Conservation (phyloP, 2,797 vertebrate genomes). For the Melanotaenia nigrans region DNA sequence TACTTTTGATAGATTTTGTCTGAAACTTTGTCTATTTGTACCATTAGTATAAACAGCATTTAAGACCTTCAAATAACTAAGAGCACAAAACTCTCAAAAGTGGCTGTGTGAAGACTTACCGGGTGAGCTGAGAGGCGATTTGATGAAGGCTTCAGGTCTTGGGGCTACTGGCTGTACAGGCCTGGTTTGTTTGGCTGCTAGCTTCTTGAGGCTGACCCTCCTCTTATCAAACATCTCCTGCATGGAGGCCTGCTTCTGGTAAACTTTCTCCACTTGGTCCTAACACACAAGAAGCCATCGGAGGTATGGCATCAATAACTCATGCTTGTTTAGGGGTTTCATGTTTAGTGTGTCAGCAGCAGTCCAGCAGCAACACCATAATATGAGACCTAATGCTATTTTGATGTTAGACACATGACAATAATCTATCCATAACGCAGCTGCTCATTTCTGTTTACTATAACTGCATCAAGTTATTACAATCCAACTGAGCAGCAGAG, state of each 20-base stretch:
- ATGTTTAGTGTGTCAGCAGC: background rate
- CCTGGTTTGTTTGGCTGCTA: slow-evolving; percentile 95
- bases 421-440: background rate
- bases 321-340: background rate
- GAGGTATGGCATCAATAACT: slow-evolving; percentile 2
- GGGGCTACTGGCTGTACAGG: slow-evolving; percentile 97
- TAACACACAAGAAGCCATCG: slow-evolving; percentile 57
- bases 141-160: slow-evolving; percentile 92
- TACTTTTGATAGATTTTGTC: background rate
- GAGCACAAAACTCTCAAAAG: background rate
- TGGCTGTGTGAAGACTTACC: slow-evolving; percentile 71
- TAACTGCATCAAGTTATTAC: background rate
- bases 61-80: background rate
- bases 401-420: slow-evolving; percentile 1
- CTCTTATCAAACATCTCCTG: slow-evolving; percentile 98
- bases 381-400: background rate
- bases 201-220: slow-evolving; percentile 93
- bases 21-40: background rate
- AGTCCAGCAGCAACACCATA: slow-evolving; percentile 2
- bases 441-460: background rate
- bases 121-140: slow-evolving; percentile 90
- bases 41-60: background rate
- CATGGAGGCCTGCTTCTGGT: slow-evolving; percentile 93
- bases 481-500: background rate
- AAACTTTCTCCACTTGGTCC: slow-evolving; percentile 93